Conservation (phyloP, 1,140 invertebrate species). For the Magallana gigas region DNA sequence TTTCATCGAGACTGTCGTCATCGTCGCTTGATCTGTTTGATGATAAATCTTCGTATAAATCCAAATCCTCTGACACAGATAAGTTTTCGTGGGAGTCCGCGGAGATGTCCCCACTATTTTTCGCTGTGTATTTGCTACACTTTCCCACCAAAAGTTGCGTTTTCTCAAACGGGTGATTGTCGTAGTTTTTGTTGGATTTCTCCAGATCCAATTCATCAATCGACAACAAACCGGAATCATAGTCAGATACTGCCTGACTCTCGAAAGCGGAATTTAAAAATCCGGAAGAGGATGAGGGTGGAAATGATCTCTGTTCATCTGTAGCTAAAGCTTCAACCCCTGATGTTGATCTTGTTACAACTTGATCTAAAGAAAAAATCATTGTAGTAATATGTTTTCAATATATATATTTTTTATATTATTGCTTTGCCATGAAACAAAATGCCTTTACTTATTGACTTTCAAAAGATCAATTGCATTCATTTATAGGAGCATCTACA, state of each 20-base stretch:
- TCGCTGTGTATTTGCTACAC: background rate
- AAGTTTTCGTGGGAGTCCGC: background rate
- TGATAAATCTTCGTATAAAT: background rate
- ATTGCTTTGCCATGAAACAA: background rate
- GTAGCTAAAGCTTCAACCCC: background rate
- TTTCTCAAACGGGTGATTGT: background rate
- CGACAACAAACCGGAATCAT: background rate
- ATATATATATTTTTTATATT: background rate
- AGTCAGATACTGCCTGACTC: background rate
- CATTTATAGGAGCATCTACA: background rate
- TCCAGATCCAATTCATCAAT: background rate
- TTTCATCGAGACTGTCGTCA: background rate
- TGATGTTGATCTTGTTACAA: background rate
- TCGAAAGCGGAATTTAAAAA: slow-evolving; percentile 14
- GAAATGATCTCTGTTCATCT: background rate
- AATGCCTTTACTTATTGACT: background rate
- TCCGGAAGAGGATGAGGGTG: background rate
- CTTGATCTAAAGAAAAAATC: background rate
- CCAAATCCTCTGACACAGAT: background rate
- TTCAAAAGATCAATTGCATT: background rate
- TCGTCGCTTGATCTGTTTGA: background rate
- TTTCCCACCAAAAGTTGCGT: background rate
- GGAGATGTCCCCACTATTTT: background rate
- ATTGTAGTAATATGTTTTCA: background rate
- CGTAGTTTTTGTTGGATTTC: background rate